Percentiles rank a stretch among this genome's conserved stretches.
Evolutionary conservation across 2,797 vertebrate species (phyloP).

Genomic region (Adelosebastes latens): DNA sequence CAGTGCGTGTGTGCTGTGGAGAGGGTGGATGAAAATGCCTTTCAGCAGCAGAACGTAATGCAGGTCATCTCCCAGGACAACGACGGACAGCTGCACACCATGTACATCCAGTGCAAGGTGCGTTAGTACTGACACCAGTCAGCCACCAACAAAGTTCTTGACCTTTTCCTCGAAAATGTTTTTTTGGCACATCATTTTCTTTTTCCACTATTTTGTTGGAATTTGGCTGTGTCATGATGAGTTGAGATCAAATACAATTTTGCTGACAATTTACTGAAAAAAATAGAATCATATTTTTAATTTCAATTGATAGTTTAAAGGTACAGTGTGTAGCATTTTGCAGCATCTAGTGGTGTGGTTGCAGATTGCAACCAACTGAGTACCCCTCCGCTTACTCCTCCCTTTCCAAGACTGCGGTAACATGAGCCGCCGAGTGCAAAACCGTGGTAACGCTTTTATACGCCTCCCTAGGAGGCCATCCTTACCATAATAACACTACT

Average conservation of each 20-base stretch:
- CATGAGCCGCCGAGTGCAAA: too few relatives aligned
- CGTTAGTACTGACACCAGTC: conserved; percentile 20
- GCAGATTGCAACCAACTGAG: too few relatives aligned
- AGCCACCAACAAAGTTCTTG: conserved; percentile 10
- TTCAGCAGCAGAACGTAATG: conserved; percentile 93
- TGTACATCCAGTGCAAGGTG: conserved; percentile 96
- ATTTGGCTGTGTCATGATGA: background rate
- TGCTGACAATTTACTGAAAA: background rate
- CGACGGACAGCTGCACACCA: conserved; percentile 81
- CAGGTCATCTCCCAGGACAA: conserved; percentile 89
- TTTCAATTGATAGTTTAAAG: background rate
- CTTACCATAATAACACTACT: too few relatives aligned
- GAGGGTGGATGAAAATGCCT: conserved; percentile 91
- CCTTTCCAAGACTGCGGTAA: too few relatives aligned
- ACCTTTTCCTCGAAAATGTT: background rate
- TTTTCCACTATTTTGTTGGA: background rate
- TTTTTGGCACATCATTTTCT: background rate
- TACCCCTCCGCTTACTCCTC: too few relatives aligned
- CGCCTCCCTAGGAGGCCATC: too few relatives aligned
- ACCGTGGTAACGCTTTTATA: too few relatives aligned
- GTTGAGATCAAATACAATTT: background rate
- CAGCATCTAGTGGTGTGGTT: too few relatives aligned
- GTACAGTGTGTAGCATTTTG: too few relatives aligned
- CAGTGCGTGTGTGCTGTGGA: conserved; percentile 89
- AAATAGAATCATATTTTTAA: background rate